phyloP scores from a whole-genome alignment of 2,113 vertebrate species.

The Malurus melanocephalus region DNA sequence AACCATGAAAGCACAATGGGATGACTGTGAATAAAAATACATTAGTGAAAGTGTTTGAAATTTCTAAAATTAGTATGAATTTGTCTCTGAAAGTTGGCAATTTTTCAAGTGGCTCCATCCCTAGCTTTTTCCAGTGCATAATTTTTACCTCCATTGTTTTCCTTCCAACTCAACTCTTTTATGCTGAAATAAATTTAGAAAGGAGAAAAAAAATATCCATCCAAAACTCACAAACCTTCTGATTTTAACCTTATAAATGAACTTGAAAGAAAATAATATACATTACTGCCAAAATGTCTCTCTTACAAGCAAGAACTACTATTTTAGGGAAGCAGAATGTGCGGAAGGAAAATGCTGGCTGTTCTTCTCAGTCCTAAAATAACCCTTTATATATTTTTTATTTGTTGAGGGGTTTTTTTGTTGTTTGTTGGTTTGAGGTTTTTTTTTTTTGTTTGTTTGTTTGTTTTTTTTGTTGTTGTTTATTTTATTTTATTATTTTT shows the following conservation, averaged over 20 bases:
- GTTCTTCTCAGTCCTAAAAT: constrained; percentile 9
- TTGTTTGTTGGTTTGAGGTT: background rate
- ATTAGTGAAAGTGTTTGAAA: background rate
- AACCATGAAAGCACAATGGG: background rate
- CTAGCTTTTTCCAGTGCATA: background rate
- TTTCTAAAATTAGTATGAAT: constrained; percentile 4
- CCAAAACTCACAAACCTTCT: background rate
- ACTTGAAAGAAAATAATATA: constrained; percentile 43
- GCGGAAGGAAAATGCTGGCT: constrained; percentile 3
- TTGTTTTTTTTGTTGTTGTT: background rate
- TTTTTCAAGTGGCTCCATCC: background rate
- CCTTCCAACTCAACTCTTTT: background rate
- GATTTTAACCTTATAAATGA: constrained; percentile 52
- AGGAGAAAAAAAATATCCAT: background rate
- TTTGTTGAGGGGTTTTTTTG: background rate
- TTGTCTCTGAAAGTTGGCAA: background rate
- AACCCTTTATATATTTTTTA: background rate
- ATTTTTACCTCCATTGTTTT: constrained; percentile 28
- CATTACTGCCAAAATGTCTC: constrained; percentile 33
- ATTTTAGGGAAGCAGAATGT: constrained; percentile 13
- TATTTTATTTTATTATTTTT: background rate
- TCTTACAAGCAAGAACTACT: background rate
- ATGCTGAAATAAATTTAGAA: constrained; percentile 32
- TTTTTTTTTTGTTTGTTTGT: background rate
- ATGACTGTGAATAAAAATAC: background rate